These are phyloP conservation scores for Platycercus adscitus DNA, from an alignment of 2,113 vertebrate genomes.

Conservation along the genomic window DNA sequence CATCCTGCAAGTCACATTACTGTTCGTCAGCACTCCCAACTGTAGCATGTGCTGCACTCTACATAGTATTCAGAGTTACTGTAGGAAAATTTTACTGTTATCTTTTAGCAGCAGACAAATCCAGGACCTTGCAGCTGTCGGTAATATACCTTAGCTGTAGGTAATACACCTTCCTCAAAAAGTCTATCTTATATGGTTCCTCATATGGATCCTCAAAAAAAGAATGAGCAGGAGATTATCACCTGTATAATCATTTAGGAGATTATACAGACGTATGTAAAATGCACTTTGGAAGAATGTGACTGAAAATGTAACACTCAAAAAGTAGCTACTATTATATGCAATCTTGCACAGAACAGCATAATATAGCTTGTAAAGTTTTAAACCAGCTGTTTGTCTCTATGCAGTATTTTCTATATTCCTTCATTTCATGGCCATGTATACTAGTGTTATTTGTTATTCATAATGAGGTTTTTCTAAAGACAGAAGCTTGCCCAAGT, in stretches of 20 bases:
- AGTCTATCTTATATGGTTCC: neutral
- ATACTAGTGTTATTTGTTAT: neutral
- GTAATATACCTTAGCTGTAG: neutral
- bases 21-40: neutral
- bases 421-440: neutral
- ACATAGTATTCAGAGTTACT: fast-evolving
- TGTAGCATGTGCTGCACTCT: neutral
- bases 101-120: neutral
- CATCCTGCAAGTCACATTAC: neutral
- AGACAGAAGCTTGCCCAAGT: neutral
- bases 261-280: neutral
- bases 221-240: neutral
- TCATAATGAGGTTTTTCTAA: neutral
- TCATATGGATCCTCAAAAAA: neutral
- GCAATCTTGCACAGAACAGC: neutral
- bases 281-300: neutral
- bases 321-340: neutral
- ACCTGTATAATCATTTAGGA: neutral
- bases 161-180: neutral
- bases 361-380: neutral
- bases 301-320: neutral
- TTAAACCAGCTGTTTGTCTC: neutral
- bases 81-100: neutral
- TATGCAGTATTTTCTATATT: neutral
- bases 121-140: neutral